These are phyloP conservation scores for Chaenodraco wilsoni DNA, from an alignment of 2,797 vertebrate species.

Conservation along the genomic window DNA sequence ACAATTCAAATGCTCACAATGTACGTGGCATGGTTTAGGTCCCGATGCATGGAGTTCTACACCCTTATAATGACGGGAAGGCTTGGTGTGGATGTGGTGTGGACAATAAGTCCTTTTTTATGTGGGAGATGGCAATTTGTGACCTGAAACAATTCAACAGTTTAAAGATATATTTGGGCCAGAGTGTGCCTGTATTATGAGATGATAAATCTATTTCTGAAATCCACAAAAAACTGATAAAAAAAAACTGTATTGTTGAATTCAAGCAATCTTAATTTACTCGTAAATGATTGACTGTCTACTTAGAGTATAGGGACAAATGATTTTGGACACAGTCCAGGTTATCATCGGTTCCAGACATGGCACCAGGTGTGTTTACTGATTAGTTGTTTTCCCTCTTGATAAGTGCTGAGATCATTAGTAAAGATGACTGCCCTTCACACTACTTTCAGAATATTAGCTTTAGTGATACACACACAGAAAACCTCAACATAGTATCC, in stretches of 20 bases:
- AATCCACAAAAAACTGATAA: too few species aligned
- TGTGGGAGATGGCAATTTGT: background rate
- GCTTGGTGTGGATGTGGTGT: slow-evolving; percentile 1
- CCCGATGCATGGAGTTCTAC: background rate
- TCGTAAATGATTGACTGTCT: background rate
- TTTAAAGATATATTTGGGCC: background rate
- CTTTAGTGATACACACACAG: background rate
- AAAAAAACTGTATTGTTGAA: too few species aligned
- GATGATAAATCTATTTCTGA: too few species aligned
- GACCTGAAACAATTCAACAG: background rate
- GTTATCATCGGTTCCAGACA: slow-evolving; percentile 11
- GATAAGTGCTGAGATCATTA: slow-evolving; percentile 12
- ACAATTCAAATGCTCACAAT: background rate
- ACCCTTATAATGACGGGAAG: slow-evolving; percentile 10
- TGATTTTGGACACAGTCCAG: slow-evolving; percentile 10
- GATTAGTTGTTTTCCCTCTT: slow-evolving; percentile 14
- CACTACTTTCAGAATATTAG: background rate
- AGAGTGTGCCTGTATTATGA: too few species aligned
- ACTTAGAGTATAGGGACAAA: background rate
- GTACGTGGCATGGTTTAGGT: background rate
- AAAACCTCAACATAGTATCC: background rate
- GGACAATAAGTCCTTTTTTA: background rate
- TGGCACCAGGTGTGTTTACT: slow-evolving; percentile 8
- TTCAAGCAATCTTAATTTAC: background rate
- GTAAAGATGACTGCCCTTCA: slow-evolving; percentile 12